Conservation (phyloP, 2,888 invertebrate species). For the Pandemis corylana region DNA sequence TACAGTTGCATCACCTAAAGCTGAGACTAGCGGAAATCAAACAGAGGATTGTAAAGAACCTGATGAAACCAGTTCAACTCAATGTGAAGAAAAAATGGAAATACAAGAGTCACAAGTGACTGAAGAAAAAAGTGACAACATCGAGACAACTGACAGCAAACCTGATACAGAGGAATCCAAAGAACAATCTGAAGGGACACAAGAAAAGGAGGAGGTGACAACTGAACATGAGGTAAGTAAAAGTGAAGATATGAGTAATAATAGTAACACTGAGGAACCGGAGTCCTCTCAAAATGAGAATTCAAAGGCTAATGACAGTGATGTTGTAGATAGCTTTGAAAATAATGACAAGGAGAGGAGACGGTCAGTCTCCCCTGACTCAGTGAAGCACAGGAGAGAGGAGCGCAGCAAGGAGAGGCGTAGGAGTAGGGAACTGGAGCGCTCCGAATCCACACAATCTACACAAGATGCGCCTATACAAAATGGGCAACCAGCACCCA, state of each 20-base stretch:
- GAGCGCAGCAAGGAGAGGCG: conserved; percentile 42
- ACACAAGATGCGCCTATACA: conserved; percentile 59
- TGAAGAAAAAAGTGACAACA: conserved; percentile 56
- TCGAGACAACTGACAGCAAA: conserved; percentile 61
- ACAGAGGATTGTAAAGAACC: conserved; percentile 64
- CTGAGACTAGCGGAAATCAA: conserved; percentile 53
- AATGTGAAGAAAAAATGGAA: conserved; percentile 15
- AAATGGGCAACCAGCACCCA: conserved; percentile 66
- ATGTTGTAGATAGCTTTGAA: conserved; percentile 73
- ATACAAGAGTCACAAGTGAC: conserved; percentile 1
- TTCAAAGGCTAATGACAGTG: conserved; percentile 67
- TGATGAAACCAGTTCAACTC: conserved; percentile 17
- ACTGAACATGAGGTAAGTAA: conserved; percentile 73
- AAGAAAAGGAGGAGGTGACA: conserved; percentile 53
- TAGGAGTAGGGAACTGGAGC: conserved; percentile 49
- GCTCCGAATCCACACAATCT: conserved; percentile 56
- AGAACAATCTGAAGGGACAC: conserved; percentile 48
- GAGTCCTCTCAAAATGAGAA: conserved; percentile 57
- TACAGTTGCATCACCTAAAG: conserved; percentile 56
- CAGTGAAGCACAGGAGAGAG: conserved; percentile 20
- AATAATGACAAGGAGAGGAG: conserved; percentile 31
- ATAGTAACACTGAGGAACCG: conserved; percentile 59
- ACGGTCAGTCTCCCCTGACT: conserved; percentile 21
- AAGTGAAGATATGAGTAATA: conserved; percentile 63
- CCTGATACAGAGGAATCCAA: conserved; percentile 49